Base-by-base conservation (phyloP, 2,888 invertebrate genomes). In the Autographa gamma region DNA sequence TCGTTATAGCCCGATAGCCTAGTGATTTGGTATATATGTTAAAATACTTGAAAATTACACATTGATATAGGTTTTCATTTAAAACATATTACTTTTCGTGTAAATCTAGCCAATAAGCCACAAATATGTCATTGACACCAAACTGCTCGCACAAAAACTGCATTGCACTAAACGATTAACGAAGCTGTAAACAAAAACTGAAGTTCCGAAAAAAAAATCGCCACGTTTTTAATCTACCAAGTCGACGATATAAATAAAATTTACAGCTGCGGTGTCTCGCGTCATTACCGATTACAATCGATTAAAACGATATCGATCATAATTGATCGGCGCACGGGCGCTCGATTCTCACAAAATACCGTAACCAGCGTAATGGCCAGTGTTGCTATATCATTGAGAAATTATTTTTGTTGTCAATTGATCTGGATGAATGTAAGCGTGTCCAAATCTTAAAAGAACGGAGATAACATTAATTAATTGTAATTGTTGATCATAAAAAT, bases 251-350 rank as follows among this genome's bases (percentile, higher is more conserved):
- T 80, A 82, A 81, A 86, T 88, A 87, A 89, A 88, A 89, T 90
- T 89, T 88, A 91, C 92, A 92, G 90, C 90, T 92, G 91, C 88
- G 78, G 77, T 87, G 88, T 85, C 88, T 90, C 90, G 91, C 90
- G 86, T 88, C 88, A 92, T 93, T 93, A 92, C 88, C 90, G 93
- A 94, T 94, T 92, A 91, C 88, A 87, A 93, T 93, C 92, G 88
- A 88, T 89, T 86, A 88, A 92, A 93, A 91, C 91, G 93, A 91
- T 92, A 91, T 88, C 86, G 87, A 89, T 90, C 85, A 87, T 93
- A 93, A 94, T 94, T 91, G 93, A 91, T 82, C 81, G 74, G 90
- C 90, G 91, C 87, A 88, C 92, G 93, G 92, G 92, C 92, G 90
- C 89, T 62, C 80, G 77, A 76, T 79, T 77, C 76, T 79, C 82